Evolutionary conservation across 1,140 invertebrate genomes (phyloP), one percentile per base, ranked within the genome.

Genomic region (Drosophila arizonae): DNA sequence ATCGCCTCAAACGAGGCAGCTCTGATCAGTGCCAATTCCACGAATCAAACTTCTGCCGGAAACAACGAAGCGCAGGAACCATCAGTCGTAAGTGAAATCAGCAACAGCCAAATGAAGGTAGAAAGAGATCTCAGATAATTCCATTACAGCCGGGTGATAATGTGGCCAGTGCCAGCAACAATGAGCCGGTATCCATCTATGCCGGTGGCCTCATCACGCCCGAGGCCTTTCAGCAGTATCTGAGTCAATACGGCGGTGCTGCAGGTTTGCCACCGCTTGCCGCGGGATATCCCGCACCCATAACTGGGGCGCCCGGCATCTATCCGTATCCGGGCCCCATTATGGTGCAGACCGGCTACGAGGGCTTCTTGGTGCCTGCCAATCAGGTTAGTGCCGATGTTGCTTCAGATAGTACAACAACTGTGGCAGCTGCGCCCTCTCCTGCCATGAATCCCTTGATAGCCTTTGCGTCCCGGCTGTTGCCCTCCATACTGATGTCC

Each of bases 301-400:
- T 84, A 3, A 57, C 72, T 2, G 75, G 56, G 13, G 52, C 76
- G 9, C 57, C 81, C 15, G 82, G 82, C n/a, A 67, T 86, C 15
- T 87, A 87, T 74, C 84, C 84, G 4, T 88, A 72, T 21, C 84
- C 84, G 0, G 84, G 84, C 0, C 57, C 90, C 64, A 66, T 91
- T 70, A 78, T 84, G 6, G 77, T 92, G 28, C 91, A 92, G 61
- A 84, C 90, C 2, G 92, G 92, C 15, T 93, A 92, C 66, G 91
- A 92, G 61, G 92, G 90, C 15, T 91, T 87, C 39, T 60, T 92
- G 26, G 71, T 92, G 45, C 90, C 70, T 4, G 21, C 81, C 5
- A 66, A 76, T 60, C 11, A 48, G 3, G 57, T 57, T 26, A 70
- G 36, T 8, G 26, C 74, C 3, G 80, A 72, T 11, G 54, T 21